Percentiles rank a stretch among this genome's conserved stretches.
Evolutionary conservation across 2,888 invertebrate species (phyloP).

Genomic region (Galerucella calmariensis): DNA sequence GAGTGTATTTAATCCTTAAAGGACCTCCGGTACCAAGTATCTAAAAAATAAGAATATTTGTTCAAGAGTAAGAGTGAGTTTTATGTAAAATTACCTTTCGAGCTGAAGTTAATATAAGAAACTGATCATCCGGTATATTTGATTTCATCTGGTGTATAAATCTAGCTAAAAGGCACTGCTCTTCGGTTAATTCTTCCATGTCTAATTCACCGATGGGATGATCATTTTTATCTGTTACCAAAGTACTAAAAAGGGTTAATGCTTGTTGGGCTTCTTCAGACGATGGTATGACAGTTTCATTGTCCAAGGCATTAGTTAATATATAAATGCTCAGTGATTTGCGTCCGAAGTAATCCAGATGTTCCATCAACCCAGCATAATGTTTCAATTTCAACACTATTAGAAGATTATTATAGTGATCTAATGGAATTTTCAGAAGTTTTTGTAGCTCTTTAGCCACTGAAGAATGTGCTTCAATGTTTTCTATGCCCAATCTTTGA

Average conservation of each 20-base stretch:
- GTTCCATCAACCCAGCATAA: slow-evolving; percentile 77
- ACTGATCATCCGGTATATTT: slow-evolving; percentile 85
- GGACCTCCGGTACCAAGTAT: slow-evolving; percentile 91
- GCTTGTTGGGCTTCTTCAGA: slow-evolving; percentile 82
- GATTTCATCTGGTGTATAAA: slow-evolving; percentile 87
- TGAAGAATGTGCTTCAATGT: slow-evolving; percentile 80
- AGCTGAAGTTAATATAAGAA: slow-evolving; percentile 88
- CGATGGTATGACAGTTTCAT: slow-evolving; percentile 85
- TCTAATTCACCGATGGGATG: slow-evolving; percentile 73
- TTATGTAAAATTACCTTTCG: slow-evolving; percentile 71
- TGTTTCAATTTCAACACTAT: slow-evolving; percentile 87
- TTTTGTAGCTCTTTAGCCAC: slow-evolving; percentile 94
- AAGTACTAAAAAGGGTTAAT: slow-evolving; percentile 78
- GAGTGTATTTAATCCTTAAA: slow-evolving; percentile 85
- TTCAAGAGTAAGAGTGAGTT: background rate
- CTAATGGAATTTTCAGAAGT: slow-evolving; percentile 92
- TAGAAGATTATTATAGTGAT: slow-evolving; percentile 92
- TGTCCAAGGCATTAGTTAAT: slow-evolving; percentile 89
- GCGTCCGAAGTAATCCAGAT: slow-evolving; percentile 89
- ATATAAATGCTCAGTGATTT: slow-evolving; percentile 89
- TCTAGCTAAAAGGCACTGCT: slow-evolving; percentile 92
- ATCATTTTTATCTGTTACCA: slow-evolving; percentile 88
- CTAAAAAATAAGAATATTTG: slow-evolving; percentile 49
- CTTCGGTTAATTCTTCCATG: slow-evolving; percentile 95
- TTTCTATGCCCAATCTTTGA: slow-evolving; percentile 85